Evolutionary conservation across 2,113 vertebrate species (phyloP).

Genomic region (Dolichotis patagonum): DNA sequence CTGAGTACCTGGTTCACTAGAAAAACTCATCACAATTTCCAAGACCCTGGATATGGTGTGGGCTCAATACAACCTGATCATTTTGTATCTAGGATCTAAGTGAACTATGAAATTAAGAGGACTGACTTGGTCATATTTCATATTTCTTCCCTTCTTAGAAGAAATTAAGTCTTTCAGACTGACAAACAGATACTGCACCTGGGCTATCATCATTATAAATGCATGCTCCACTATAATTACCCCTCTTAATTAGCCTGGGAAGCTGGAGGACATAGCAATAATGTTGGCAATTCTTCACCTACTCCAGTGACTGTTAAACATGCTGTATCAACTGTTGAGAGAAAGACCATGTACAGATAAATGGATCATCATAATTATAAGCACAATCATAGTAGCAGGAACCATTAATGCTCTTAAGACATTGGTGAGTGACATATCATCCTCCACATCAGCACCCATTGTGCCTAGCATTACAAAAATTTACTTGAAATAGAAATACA

Average conservation of each 20-base stretch:
- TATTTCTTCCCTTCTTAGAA: conserved; percentile 77
- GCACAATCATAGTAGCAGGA: background rate
- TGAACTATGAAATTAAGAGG: conserved; percentile 87
- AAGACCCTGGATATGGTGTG: conserved; percentile 70
- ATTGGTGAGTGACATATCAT: background rate
- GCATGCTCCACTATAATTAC: conserved; percentile 75
- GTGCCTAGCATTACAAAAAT: background rate
- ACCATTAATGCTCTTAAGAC: background rate
- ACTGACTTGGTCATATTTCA: conserved; percentile 73
- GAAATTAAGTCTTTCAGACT: conserved; percentile 84
- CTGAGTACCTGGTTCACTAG: conserved; percentile 17
- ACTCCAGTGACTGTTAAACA: background rate
- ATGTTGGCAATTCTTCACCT: background rate
- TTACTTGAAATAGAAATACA: background rate
- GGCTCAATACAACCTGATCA: conserved; percentile 78
- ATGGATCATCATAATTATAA: background rate
- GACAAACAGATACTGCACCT: conserved; percentile 81
- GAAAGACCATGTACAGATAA: background rate
- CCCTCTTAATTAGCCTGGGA: conserved; percentile 72
- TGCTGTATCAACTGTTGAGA: background rate
- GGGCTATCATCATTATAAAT: conserved; percentile 84
- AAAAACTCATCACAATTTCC: conserved; percentile 43
- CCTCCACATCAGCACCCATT: background rate
- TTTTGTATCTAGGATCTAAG: conserved; percentile 84
- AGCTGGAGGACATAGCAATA: conserved; percentile 60